These are phyloP conservation scores for Channa argus DNA, from an alignment of 2,113 vertebrate genomes.

Conservation along the genomic window DNA sequence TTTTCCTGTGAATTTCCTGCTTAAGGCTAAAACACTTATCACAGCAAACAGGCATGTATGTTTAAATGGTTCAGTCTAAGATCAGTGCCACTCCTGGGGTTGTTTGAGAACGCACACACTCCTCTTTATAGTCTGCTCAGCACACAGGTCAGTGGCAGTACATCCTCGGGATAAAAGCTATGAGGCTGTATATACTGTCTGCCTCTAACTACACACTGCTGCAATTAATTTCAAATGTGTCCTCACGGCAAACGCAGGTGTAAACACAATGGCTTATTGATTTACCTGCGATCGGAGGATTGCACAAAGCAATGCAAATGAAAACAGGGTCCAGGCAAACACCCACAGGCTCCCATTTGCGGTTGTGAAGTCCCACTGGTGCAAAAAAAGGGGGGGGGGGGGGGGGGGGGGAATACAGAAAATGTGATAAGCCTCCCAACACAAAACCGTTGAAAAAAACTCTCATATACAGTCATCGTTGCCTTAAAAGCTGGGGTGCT, in stretches of 20 bases:
- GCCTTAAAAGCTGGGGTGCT: slow-evolving; percentile 26
- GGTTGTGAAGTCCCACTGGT: slow-evolving; percentile 86
- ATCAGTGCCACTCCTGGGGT: slow-evolving; percentile 34
- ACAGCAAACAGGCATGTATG: slow-evolving; percentile 8
- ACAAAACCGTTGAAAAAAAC: slow-evolving; percentile 40
- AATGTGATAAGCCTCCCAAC: slow-evolving; percentile 46
- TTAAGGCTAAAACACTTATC: slow-evolving; percentile 19
- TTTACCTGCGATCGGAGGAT: slow-evolving; percentile 83
- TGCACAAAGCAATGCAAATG: slow-evolving; percentile 82
- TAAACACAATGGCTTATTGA: slow-evolving; percentile 20
- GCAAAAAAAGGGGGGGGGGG: neutral
- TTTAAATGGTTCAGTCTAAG: slow-evolving; percentile 42
- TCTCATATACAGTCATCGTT: slow-evolving; percentile 45
- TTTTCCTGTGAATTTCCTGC: slow-evolving; percentile 17
- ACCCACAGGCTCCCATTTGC: slow-evolving; percentile 76
- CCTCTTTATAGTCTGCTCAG: slow-evolving; percentile 56
- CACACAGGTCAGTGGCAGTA: slow-evolving; percentile 29
- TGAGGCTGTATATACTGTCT: slow-evolving; percentile 13
- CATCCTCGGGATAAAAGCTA: slow-evolving; percentile 36
- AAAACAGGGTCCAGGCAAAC: slow-evolving; percentile 69
- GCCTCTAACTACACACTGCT: slow-evolving; percentile 4
- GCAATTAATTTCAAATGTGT: slow-evolving; percentile 26
- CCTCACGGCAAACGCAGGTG: slow-evolving; percentile 21
- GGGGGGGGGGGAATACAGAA: neutral
- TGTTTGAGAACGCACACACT: slow-evolving; percentile 16